Conservation (phyloP, 2,113 vertebrate species). For the Alligator sinensis region DNA sequence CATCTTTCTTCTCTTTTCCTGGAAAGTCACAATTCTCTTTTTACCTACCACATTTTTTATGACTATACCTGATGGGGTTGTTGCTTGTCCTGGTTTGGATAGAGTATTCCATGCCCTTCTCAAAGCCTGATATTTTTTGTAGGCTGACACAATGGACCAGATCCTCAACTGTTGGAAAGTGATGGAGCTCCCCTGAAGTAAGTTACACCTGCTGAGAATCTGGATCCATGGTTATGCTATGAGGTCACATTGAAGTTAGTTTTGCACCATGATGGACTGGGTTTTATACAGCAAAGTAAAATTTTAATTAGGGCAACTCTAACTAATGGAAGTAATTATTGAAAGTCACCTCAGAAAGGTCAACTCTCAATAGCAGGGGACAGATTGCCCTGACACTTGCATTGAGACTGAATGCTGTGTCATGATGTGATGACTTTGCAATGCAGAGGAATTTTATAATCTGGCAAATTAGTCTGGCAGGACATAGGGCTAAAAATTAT, state of each 20-base stretch:
- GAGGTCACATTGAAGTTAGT: neutral
- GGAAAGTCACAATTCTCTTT: neutral
- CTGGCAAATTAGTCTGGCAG: neutral
- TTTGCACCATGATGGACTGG: neutral
- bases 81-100: neutral
- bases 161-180: neutral
- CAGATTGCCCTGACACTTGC: neutral
- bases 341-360: neutral
- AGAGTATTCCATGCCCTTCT: neutral
- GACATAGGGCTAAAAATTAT: neutral
- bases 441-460: fast-evolving
- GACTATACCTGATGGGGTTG: neutral
- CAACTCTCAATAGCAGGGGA: neutral
- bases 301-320: neutral
- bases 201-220: neutral
- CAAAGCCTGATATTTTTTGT: neutral
- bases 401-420: neutral
- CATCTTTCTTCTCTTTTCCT: neutral
- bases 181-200: neutral
- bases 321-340: neutral
- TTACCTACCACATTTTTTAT: neutral
- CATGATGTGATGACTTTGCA: neutral
- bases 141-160: neutral
- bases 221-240: neutral
- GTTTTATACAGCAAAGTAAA: neutral